These are phyloP conservation scores for Anser brachyrhynchus DNA, from an alignment of 2,113 vertebrate species.

Conservation along the genomic window DNA sequence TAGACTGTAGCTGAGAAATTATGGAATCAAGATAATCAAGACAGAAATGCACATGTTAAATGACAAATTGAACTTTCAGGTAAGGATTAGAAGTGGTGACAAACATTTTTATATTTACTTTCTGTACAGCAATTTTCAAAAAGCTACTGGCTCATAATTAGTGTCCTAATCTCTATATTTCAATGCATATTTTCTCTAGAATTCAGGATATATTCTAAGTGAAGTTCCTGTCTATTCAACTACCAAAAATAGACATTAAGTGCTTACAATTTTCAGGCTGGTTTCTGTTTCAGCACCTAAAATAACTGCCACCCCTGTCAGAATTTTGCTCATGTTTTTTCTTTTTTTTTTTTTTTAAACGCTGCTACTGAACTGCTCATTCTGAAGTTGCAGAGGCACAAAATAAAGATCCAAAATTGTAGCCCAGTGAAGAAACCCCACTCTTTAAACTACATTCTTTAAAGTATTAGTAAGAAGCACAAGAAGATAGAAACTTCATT, in stretches of 20 bases:
- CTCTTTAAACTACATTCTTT: neutral
- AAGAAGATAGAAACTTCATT: neutral
- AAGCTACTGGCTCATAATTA: neutral
- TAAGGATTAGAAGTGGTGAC: accelerated
- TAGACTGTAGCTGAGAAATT: neutral
- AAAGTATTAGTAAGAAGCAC: neutral
- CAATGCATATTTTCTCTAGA: neutral
- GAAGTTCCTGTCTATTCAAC: neutral
- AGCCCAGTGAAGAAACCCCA: neutral
- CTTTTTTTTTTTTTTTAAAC: no score
- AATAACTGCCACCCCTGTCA: neutral
- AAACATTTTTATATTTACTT: neutral
- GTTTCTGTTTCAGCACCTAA: neutral
- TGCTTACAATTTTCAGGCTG: neutral
- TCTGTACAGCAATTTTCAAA: neutral
- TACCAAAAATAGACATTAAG: neutral
- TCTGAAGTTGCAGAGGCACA: neutral
- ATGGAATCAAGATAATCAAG: neutral
- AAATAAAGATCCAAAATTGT: neutral
- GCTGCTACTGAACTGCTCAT: neutral
- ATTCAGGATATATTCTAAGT: neutral
- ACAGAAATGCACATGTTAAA: neutral
- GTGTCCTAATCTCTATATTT: neutral
- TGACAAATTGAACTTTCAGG: neutral
- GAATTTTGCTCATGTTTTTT: accelerated